phyloP scores from a whole-genome alignment of 1,140 invertebrate species.

The Eriocheir sinensis region DNA sequence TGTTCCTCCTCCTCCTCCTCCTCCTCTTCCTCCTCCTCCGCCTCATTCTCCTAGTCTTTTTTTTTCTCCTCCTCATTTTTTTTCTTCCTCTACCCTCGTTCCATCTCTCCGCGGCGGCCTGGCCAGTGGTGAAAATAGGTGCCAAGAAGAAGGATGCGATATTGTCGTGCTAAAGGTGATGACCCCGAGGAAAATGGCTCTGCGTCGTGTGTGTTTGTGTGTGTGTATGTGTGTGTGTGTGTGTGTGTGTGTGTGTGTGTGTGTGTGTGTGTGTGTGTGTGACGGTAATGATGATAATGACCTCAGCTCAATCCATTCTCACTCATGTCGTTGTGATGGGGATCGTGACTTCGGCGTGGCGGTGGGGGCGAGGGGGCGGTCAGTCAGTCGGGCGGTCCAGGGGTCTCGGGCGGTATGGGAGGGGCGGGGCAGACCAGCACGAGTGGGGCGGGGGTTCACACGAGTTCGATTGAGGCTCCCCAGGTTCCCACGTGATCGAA shows the following conservation, averaged over 20 bases:
- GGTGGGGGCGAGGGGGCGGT: too few species aligned
- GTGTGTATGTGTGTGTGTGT: not conserved
- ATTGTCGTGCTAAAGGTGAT: slow-evolving; percentile 15
- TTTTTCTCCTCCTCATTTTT: not conserved
- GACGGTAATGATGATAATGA: not conserved
- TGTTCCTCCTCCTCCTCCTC: not conserved
- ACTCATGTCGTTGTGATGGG: too few species aligned
- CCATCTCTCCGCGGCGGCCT: not conserved
- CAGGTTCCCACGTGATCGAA: not conserved
- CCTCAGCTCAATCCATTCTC: not conserved
- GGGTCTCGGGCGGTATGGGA: not conserved
- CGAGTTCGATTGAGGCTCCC: not conserved
- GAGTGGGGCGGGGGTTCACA: not conserved
- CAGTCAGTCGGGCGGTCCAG: not conserved
- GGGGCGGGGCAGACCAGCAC: too few species aligned
- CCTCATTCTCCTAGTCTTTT: not conserved
- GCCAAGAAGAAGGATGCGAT: slow-evolving; percentile 14
- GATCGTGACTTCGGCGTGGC: too few species aligned
- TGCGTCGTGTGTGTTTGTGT: not conserved
- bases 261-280: slow-evolving; percentile 40
- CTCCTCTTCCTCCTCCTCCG: not conserved
- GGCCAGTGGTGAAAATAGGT: not conserved
- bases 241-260: slow-evolving; percentile 28
- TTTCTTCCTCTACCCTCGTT: not conserved
- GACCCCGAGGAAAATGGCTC: not conserved